Conservation (phyloP, 2,797 vertebrate genomes). For the Masticophis lateralis region DNA sequence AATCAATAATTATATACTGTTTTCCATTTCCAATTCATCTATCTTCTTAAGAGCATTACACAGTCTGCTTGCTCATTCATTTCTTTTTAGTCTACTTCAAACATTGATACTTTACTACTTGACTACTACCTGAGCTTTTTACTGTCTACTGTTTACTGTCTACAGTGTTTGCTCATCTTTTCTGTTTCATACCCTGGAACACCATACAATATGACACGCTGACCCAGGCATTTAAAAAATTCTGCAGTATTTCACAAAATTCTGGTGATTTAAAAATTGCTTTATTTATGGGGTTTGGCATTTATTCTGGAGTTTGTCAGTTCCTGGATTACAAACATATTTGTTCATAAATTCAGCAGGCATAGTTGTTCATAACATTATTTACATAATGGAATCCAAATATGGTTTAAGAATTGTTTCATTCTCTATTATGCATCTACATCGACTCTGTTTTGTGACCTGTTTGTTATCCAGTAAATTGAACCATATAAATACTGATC, state of each 20-base stretch:
- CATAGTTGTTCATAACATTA: neutral
- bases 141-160: neutral
- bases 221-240: neutral
- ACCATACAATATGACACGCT: neutral
- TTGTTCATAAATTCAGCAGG: neutral
- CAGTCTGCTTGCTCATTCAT: neutral
- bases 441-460: neutral
- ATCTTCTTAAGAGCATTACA: neutral
- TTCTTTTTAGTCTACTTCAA: neutral
- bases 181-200: neutral
- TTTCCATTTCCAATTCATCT: neutral
- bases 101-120: neutral
- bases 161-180: neutral
- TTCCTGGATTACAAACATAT: neutral
- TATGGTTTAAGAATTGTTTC: neutral
- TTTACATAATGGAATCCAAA: neutral
- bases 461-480: neutral
- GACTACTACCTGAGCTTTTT: neutral
- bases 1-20: neutral
- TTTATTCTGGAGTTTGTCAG: neutral
- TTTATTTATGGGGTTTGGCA: neutral
- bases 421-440: neutral
- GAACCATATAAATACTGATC: neutral
- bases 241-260: neutral
- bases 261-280: neutral